Evolutionary conservation across 2,888 invertebrate genomes (phyloP).

Genomic region (Apamea sordens): DNA sequence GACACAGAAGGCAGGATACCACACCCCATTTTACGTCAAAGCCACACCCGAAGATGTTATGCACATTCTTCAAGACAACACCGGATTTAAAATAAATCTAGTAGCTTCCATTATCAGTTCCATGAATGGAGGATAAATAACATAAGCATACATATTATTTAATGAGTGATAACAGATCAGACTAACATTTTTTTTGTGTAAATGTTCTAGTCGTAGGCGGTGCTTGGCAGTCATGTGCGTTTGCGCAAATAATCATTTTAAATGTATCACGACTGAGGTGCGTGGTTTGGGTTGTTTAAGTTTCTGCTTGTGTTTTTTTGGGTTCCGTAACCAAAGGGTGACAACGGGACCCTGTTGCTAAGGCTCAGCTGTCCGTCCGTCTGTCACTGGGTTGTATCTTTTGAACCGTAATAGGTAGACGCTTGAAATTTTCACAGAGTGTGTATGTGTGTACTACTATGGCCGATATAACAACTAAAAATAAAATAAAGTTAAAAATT

Average conservation of each 20-base stretch:
- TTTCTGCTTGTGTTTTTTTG: neutral
- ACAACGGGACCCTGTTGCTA: neutral
- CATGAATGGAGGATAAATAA: slow-evolving; percentile 21
- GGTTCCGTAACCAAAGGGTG: neutral
- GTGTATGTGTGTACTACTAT: neutral
- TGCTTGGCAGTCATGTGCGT: slow-evolving; percentile 26
- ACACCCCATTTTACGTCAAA: neutral
- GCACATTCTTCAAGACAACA: neutral
- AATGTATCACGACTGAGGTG: slow-evolving; percentile 35
- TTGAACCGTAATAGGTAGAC: neutral
- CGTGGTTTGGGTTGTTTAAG: slow-evolving; percentile 15
- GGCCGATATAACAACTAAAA: neutral
- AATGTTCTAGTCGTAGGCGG: slow-evolving; percentile 15
- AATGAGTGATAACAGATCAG: slow-evolving; percentile 29
- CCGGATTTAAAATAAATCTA: neutral
- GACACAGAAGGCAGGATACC: too few species aligned
- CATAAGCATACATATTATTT: slow-evolving; percentile 17
- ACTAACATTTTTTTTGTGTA: slow-evolving; percentile 29
- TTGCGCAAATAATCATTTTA: slow-evolving; percentile 42
- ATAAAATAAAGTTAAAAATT: neutral
- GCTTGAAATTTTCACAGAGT: neutral
- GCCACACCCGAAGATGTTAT: neutral
- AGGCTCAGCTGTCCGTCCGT: neutral
- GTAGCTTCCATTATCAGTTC: slow-evolving; percentile 11
- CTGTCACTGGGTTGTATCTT: neutral